Conservation (phyloP, 2,888 invertebrate species). For the Blastobasis lacticolella region DNA sequence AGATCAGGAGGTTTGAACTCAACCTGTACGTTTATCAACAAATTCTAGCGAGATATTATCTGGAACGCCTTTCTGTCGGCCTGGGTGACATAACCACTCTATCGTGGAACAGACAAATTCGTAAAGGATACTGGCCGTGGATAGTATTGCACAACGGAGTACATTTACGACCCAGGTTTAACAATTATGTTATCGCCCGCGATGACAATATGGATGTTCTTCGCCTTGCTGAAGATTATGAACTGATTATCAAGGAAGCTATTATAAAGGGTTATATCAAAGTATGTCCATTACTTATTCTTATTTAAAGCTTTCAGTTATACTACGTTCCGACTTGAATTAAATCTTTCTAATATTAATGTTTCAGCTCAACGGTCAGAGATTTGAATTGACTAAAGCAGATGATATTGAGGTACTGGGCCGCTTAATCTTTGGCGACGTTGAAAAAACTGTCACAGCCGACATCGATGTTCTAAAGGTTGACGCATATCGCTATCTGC, state of each 20-base stretch:
- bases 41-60: slow-evolving; percentile 75
- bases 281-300: slow-evolving; percentile 20
- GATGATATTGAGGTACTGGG: slow-evolving; percentile 73
- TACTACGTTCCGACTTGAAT: not conserved
- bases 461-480: slow-evolving; percentile 37
- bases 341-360: not conserved
- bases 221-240: slow-evolving; percentile 49
- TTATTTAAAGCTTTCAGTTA: not conserved
- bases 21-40: slow-evolving; percentile 78
- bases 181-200: slow-evolving; percentile 47
- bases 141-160: slow-evolving; percentile 71
- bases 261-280: slow-evolving; percentile 71
- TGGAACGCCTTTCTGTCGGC: slow-evolving; percentile 69
- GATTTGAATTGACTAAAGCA: slow-evolving; percentile 46
- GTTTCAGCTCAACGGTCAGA: slow-evolving; percentile 25
- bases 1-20: slow-evolving; percentile 64
- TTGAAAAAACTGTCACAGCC: slow-evolving; percentile 44
- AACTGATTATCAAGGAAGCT: slow-evolving; percentile 72
- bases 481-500: slow-evolving; percentile 73
- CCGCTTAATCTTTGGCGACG: slow-evolving; percentile 61
- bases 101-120: slow-evolving; percentile 56
- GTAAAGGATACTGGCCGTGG: slow-evolving; percentile 74
- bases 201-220: slow-evolving; percentile 39
- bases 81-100: slow-evolving; percentile 57
- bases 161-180: slow-evolving; percentile 64